Base-by-base conservation (phyloP, 2,888 invertebrate genomes). In the Chymomyza procnemis region DNA sequence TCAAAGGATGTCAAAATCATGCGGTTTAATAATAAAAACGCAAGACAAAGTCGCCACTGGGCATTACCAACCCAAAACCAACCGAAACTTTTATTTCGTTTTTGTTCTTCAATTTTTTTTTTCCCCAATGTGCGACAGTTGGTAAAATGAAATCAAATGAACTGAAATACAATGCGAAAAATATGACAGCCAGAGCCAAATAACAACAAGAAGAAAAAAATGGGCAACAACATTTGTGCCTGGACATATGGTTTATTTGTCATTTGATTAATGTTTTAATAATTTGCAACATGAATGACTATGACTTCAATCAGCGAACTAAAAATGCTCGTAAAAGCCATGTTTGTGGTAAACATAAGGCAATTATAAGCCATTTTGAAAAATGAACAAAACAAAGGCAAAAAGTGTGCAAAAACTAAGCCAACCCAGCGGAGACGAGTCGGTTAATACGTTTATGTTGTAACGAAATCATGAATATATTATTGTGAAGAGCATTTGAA, bases 1-100 rank as follows among this genome's bases (percentile, higher is more conserved):
- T 83, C 83, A 85, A 85, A 85, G 80, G 79, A 83, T 83, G 85
- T 85, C 85, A 84, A 83, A 84, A 83, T 80, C 83, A 78, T 78
- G 76, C 68, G 82, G 74, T 81, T 82, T 75, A 74, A 69, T 64
- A 79, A 78, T 67, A 79, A 73, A 66, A 81, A 71, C 67, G 68
- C 50, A 54, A 65, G 65, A 66, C 74, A 62, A 75, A 71, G 71
- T 64, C 66, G 6, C 48, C n/a, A 48, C 3, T 48, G 61, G 30
- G 3, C 26, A 30, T 4, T 6, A 9, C n/a, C 26, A n/a, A 26
- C 4, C 54, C 54, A 21, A 54, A 9, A 16, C 8, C 50, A 18
- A 1, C 50, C 14, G 2, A 12, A 5, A n/a, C 18, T 50, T 50
- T 50, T 16, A 3, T 50, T 50, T 50, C 18, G 2, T 50, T n/a